A percentile compares a stretch with the other conserved stretches of the same genome.
These are phyloP conservation scores for Fistularia tabacaria DNA, from an alignment of 2,797 vertebrate species.

Conservation along the genomic window DNA sequence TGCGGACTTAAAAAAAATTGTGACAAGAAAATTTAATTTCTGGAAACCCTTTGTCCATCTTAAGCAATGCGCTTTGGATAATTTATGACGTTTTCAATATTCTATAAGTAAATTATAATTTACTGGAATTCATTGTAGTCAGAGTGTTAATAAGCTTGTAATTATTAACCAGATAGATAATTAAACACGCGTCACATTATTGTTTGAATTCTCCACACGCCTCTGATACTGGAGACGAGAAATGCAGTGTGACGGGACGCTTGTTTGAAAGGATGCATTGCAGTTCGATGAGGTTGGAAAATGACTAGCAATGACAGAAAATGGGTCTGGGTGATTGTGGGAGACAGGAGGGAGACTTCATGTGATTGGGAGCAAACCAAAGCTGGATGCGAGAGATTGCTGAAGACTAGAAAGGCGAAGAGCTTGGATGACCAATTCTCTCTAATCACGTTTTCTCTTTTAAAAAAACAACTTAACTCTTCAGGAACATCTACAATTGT, in stretches of 20 bases:
- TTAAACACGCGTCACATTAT: conserved; percentile 19
- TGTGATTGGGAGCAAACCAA: conserved; percentile 64
- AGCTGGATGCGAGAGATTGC: conserved; percentile 56
- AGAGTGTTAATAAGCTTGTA: not conserved
- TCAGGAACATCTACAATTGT: too few relatives aligned
- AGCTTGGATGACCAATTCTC: conserved; percentile 34
- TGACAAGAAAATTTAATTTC: too few relatives aligned
- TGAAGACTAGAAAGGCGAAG: conserved; percentile 38
- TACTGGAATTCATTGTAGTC: not conserved
- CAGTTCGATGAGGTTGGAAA: conserved; percentile 54
- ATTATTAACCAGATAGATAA: conserved; percentile 24
- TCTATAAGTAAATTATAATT: not conserved
- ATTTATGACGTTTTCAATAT: too few relatives aligned
- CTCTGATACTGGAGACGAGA: conserved; percentile 21
- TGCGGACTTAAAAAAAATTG: too few relatives aligned
- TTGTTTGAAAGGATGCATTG: conserved; percentile 26
- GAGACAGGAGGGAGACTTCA: conserved; percentile 56
- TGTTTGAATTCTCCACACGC: conserved; percentile 8
- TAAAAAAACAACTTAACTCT: not conserved
- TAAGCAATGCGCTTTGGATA: too few relatives aligned
- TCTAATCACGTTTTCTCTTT: not conserved
- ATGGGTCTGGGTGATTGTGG: conserved; percentile 61
- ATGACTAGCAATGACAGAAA: conserved; percentile 65
- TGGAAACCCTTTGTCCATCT: too few relatives aligned
- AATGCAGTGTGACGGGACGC: conserved; percentile 23